These are phyloP conservation scores for Neostethus bicornis DNA, from an alignment of 2,797 vertebrate genomes.

Conservation along the genomic window DNA sequence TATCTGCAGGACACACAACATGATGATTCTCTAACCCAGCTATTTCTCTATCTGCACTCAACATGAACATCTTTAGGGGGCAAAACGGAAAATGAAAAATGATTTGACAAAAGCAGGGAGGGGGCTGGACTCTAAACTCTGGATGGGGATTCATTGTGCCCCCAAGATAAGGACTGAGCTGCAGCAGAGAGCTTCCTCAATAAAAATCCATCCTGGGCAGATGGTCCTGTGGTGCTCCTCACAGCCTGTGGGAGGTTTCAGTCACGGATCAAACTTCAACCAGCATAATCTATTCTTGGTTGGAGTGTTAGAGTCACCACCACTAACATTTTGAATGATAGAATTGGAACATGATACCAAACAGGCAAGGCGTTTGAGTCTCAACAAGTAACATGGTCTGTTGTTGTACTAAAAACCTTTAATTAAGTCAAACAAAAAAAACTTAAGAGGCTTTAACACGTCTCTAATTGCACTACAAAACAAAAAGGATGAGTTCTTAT, in stretches of 20 bases:
- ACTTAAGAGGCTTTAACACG: conserved; percentile 13
- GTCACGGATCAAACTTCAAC: conserved; percentile 23
- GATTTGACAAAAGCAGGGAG: conserved; percentile 11
- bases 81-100: conserved; percentile 35
- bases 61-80: conserved; percentile 48
- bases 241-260: conserved; percentile 34
- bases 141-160: conserved; percentile 50
- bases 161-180: conserved; percentile 68
- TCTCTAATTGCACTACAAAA: not conserved
- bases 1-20: conserved; percentile 61
- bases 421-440: conserved; percentile 24
- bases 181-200: conserved; percentile 66
- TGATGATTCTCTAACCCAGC: conserved; percentile 9
- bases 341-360: conserved; percentile 36
- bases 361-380: conserved; percentile 41
- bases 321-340: conserved; percentile 43
- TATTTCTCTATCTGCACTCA: conserved; percentile 52
- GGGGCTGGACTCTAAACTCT: conserved; percentile 28
- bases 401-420: conserved; percentile 15
- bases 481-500: not conserved
- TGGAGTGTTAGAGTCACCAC: conserved; percentile 65
- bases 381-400: conserved; percentile 25
- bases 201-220: conserved; percentile 48
- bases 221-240: conserved; percentile 39
- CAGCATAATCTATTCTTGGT: conserved; percentile 46